phyloP scores from a whole-genome alignment of 2,797 vertebrate genomes.

The Eutrigla gurnardus region DNA sequence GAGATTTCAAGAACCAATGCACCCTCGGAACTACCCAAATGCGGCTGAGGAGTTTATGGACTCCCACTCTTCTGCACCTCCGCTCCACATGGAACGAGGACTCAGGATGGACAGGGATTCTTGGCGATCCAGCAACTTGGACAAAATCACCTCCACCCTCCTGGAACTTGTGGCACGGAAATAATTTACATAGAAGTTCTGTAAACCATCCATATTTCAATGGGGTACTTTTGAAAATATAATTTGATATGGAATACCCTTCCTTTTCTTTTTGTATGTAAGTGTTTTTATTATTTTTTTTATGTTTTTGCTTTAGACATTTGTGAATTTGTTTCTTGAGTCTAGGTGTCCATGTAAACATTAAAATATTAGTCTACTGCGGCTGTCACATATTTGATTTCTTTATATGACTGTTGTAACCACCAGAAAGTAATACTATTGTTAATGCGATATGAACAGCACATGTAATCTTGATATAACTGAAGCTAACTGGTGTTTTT shows the following conservation, averaged over 20 bases:
- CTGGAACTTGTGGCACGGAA: slow-evolving; percentile 80
- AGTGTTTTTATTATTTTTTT: background rate
- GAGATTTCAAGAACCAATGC: slow-evolving; percentile 60
- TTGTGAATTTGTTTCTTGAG: slow-evolving; percentile 6
- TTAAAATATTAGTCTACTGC: slow-evolving; percentile 40
- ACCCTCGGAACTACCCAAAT: slow-evolving; percentile 34
- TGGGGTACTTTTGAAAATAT: background rate
- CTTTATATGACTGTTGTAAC: slow-evolving; percentile 4
- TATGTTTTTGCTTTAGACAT: background rate
- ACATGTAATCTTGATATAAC: background rate
- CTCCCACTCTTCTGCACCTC: slow-evolving; percentile 47
- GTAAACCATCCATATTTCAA: background rate
- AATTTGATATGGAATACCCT: background rate
- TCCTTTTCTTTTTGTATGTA: background rate
- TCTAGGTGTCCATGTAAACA: slow-evolving; percentile 14
- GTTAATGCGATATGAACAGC: background rate
- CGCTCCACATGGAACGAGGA: slow-evolving; percentile 45
- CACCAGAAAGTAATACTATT: background rate
- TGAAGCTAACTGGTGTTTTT: background rate
- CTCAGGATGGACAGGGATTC: slow-evolving; percentile 35
- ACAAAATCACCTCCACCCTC: slow-evolving; percentile 80
- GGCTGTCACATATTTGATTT: slow-evolving; percentile 4
- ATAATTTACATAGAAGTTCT: slow-evolving; percentile 35
- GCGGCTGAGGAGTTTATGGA: slow-evolving; percentile 50
- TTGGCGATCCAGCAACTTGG: slow-evolving; percentile 71